Conservation (phyloP, 2,113 vertebrate genomes). For the Etheostoma spectabile region DNA sequence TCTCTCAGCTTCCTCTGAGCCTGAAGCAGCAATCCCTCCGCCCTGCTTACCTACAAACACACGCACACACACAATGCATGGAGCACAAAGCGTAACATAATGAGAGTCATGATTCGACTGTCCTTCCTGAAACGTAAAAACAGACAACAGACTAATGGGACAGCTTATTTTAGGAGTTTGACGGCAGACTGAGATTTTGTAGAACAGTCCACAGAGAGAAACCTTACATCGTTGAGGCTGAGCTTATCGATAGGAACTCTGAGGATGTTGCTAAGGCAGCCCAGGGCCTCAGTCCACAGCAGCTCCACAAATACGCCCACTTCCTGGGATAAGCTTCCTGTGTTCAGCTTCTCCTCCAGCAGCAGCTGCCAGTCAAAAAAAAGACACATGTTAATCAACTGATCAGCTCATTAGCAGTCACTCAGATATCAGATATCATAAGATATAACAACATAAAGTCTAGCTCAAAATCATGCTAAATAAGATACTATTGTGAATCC, state of each 20-base stretch:
- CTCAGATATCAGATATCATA: too few species aligned
- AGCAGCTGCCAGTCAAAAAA: conserved; percentile 84
- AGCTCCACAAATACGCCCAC: conserved; percentile 88
- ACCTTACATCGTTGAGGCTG: conserved; percentile 88
- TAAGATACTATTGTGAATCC: too few species aligned
- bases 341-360: conserved; percentile 84
- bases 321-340: conserved; percentile 80
- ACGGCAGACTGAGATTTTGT: not conserved
- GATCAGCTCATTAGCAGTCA: not conserved
- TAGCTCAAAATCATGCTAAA: too few species aligned
- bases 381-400: not conserved
- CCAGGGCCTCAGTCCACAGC: conserved; percentile 88
- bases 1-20: conserved; percentile 77
- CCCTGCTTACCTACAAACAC: conserved; percentile 85
- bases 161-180: not conserved
- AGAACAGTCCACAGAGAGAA: not conserved
- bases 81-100: not conserved
- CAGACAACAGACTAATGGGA: not conserved
- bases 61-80: not conserved
- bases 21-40: conserved; percentile 87
- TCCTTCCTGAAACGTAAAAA: not conserved
- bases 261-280: conserved; percentile 80
- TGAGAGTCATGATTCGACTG: not conserved
- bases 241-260: conserved; percentile 79
- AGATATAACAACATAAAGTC: too few species aligned